Base-by-base conservation (phyloP, 2,113 vertebrate species). In the Daphoenositta chrysoptera region DNA sequence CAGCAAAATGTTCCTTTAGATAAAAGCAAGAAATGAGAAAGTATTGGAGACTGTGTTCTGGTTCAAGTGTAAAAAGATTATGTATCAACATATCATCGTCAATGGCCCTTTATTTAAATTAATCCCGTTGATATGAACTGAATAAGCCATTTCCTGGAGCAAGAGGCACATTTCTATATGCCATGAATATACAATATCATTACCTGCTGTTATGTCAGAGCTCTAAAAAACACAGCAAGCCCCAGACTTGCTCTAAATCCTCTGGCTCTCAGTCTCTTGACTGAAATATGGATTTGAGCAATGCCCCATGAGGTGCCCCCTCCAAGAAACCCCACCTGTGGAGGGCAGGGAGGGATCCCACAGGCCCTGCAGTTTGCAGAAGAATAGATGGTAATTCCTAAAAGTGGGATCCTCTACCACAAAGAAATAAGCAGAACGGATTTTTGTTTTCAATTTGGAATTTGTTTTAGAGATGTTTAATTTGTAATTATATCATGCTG, bases 401-500 rank as follows among this genome's bases (percentile, higher is more conserved):
- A 64, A 92, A 28, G 24, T 50, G 45, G 78, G 24, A 57, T 48
- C n/a, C 31, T 73, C 60, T 61, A 22, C 42, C 35, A 83, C 30
- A 86, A 61, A 65, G 28, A 90, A 90, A 81, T 18, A 60, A 82
- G 33, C 28, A 85, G 72, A 64, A 45, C 22, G n/a, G 27, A 71
- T 93, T 95, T 84, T 71, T 70, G 31, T 44, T 85, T 95, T 80
- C 63, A 87, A 61, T 54, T 60, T 48, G 48, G 65, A 75, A 35
- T 90, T 80, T 72, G 57, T 69, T 93, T 83, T 53, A 80, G 48
- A 61, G 28, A 80, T 60, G 45, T 44, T 94, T 76, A 37, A 94
- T 93, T 94, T 82, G 50, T 66, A 93, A 92, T 88, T 93, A 39
- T 89, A 89, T 89, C 90, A 70, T 48, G 68, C 57, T 93, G 45